Conservation (phyloP, 2,797 vertebrate genomes). For the Microctenopoma steveboyesi region DNA sequence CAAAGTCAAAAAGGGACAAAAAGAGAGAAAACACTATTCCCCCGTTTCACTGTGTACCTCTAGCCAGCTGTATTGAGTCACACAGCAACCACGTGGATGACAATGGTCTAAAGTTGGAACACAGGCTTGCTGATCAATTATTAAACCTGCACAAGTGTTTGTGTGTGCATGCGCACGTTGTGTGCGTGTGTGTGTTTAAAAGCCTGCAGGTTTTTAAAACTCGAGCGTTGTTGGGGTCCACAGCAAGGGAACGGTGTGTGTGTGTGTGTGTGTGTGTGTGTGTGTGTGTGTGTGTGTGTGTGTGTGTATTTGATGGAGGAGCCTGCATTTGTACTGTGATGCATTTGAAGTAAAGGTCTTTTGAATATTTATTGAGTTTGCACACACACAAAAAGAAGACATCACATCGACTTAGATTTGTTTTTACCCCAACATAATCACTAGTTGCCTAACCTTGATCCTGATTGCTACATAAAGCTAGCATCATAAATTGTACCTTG, state of each 20-base stretch:
- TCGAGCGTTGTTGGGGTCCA: slow-evolving; percentile 39
- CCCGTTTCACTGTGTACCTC: slow-evolving; percentile 26
- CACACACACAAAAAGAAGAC: slow-evolving; percentile 3
- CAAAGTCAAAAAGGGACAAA: slow-evolving; percentile 15
- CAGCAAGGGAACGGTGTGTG: slow-evolving; percentile 45
- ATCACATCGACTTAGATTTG: not conserved
- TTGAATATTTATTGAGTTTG: slow-evolving; percentile 46
- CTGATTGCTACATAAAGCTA: too few species aligned
- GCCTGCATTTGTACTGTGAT: slow-evolving; percentile 39
- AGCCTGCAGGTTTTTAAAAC: slow-evolving; percentile 40
- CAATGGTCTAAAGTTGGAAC: slow-evolving; percentile 50
- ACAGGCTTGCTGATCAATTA: slow-evolving; percentile 61
- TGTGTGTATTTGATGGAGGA: slow-evolving; percentile 30
- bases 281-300: slow-evolving; percentile 19
- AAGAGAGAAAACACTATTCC: slow-evolving; percentile 10
- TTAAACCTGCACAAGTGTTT: slow-evolving; percentile 23
- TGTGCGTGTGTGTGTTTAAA: slow-evolving; percentile 28
- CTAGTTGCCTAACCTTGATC: not conserved
- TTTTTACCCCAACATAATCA: not conserved
- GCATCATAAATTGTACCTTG: too few species aligned
- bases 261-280: slow-evolving; percentile 16
- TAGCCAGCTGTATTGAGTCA: slow-evolving; percentile 52
- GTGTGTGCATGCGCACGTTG: slow-evolving; percentile 1
- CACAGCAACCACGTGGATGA: slow-evolving; percentile 37
- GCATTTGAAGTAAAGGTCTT: slow-evolving; percentile 48